These are phyloP conservation scores for Chrysodeixis includens DNA, from an alignment of 2,888 invertebrate species.

Conservation along the genomic window DNA sequence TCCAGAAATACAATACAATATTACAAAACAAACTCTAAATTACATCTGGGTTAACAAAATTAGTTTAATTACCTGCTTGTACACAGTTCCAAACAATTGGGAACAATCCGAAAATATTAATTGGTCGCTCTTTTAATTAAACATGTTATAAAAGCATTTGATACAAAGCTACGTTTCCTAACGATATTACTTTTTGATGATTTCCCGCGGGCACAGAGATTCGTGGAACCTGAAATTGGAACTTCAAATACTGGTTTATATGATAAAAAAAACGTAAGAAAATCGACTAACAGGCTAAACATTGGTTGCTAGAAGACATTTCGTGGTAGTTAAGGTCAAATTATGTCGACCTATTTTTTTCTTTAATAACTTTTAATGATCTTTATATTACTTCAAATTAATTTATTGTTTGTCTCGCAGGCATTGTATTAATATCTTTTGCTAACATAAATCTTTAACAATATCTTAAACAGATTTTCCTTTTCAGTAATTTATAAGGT, in stretches of 20 bases:
- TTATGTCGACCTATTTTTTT: too few relatives aligned
- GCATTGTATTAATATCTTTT: too few relatives aligned
- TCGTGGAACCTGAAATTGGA: constrained; percentile 17
- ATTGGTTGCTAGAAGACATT: constrained; percentile 41
- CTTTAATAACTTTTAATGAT: background rate
- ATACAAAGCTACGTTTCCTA: constrained; percentile 12
- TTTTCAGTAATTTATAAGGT: too few relatives aligned
- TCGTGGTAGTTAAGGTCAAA: constrained; percentile 14
- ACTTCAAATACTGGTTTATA: constrained; percentile 24
- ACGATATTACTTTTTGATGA: constrained; percentile 19
- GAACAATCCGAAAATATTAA: constrained; percentile 3
- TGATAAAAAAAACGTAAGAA: constrained; percentile 26
- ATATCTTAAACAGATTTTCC: too few relatives aligned
- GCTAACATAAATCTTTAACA: too few relatives aligned
- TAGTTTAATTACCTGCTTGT: background rate
- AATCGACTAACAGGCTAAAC: constrained; percentile 17
- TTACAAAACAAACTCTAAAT: too few relatives aligned
- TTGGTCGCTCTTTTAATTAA: constrained; percentile 1
- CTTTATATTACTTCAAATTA: background rate
- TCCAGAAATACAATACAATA: background rate
- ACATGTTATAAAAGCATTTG: constrained; percentile 8
- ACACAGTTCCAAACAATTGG: background rate
- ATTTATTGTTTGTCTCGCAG: too few relatives aligned
- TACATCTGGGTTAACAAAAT: too few relatives aligned
- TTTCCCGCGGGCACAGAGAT: constrained; percentile 23